Base-by-base conservation (phyloP, 1,140 invertebrate genomes). In the Drosophila orena region DNA sequence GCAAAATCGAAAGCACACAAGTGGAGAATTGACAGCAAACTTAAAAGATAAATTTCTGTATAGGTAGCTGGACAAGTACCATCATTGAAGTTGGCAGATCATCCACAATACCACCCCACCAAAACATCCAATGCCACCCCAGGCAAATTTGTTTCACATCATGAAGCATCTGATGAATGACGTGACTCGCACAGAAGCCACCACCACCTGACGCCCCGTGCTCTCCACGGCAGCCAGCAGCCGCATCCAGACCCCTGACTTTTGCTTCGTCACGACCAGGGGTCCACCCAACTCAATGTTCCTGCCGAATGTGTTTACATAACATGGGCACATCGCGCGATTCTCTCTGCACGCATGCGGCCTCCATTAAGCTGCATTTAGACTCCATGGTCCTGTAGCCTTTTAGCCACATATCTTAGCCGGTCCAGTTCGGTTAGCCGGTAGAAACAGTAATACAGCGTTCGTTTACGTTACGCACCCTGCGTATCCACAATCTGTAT, bases 111-210 rank as follows among this genome's bases (percentile, higher is more conserved):
- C 43, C 35, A 30, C 58, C 38, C 15, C 47, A 20, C 37, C 8
- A 8, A 30, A 30, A 8, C 27, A 30, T 8, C 30, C 30, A 12
- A 22, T 15, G 4, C 43, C 46, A 47, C 43, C 34, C 24, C 55
- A 60, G 50, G 56, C 89, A 86, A 91, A 91, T 90, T 83, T 66
- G 85, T 90, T 83, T 79, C 79, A 58, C 80, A 81, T 91, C 89
- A 84, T 37, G 55, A 76, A 80, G 89, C 76, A 74, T 88, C 77
- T 90, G 81, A 91, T 91, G 77, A 78, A 91, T 91, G 89, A 88
- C 79, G 73, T 81, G 83, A 86, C 83, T 75, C 69, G 60, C 35
- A 59, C 62, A 68, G 62, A 54, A 58, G 72, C 43, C 73, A 74
- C 46, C 69, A 74, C 58, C 79, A 47, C 59, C 58, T 66, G 35